Evolutionary conservation across 2,113 vertebrate species (phyloP).

Genomic region (Paramisgurnus dabryanus): DNA sequence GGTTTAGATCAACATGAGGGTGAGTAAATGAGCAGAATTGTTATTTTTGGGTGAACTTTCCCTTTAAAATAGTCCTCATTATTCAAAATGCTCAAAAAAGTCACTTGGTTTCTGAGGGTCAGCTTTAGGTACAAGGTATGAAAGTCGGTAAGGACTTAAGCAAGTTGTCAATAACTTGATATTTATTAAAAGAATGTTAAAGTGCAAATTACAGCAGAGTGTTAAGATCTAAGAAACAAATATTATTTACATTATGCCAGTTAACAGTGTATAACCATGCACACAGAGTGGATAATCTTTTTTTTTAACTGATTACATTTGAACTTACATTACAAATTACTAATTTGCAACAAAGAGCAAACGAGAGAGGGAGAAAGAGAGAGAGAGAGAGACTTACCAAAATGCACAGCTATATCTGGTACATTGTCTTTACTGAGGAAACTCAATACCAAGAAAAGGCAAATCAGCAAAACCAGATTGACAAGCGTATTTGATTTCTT

Average conservation of each 20-base stretch:
- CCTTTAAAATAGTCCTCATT: too few relatives aligned
- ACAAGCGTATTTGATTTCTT: background rate
- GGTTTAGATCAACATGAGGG: too few relatives aligned
- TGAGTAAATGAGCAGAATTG: too few relatives aligned
- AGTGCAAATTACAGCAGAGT: slow-evolving; percentile 7
- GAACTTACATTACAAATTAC: too few relatives aligned
- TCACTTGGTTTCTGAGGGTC: too few relatives aligned
- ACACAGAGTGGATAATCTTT: background rate
- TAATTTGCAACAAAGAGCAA: background rate
- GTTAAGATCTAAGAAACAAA: background rate
- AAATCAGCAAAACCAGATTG: background rate
- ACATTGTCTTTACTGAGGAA: background rate
- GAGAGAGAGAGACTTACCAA: background rate
- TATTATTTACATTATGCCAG: slow-evolving; percentile 23
- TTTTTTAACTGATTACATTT: background rate
- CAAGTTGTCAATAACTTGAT: background rate
- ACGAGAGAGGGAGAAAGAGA: background rate
- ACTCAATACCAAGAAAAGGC: background rate
- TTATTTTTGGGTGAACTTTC: too few relatives aligned
- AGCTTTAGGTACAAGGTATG: too few relatives aligned
- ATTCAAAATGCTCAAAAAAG: too few relatives aligned
- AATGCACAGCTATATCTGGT: background rate
- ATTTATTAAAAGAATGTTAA: slow-evolving; percentile 22
- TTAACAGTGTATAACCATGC: background rate
- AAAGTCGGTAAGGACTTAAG: too few relatives aligned